A percentile compares a stretch with the other conserved stretches of the same genome.
Evolutionary conservation across 2,797 vertebrate genomes (phyloP).

Genomic region (Columba guinea): DNA sequence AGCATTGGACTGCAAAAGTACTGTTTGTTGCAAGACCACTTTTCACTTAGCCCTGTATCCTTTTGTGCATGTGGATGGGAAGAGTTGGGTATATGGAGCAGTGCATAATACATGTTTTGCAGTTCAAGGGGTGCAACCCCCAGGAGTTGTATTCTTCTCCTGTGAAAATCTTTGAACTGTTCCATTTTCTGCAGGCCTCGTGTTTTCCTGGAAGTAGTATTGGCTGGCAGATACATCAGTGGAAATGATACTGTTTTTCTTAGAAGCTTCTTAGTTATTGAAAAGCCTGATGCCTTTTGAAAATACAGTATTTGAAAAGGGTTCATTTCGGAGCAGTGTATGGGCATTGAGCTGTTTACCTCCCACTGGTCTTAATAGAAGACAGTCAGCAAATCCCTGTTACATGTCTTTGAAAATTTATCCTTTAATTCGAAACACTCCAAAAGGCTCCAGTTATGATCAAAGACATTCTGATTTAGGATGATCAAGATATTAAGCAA

Average conservation of each 20-base stretch:
- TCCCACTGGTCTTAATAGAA: conserved; percentile 24
- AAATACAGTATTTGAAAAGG: not conserved
- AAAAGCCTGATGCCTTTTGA: not conserved
- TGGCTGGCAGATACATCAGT: not conserved
- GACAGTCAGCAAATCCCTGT: conserved; percentile 18
- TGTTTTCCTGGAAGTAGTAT: not conserved
- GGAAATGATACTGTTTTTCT: not conserved
- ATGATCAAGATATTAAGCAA: conserved; percentile 38
- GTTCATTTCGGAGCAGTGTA: not conserved
- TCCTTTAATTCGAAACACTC: not conserved
- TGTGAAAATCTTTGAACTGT: not conserved
- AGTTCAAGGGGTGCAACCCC: not conserved
- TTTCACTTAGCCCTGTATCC: not conserved
- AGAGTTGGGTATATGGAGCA: fast-evolving
- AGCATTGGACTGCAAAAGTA: not conserved
- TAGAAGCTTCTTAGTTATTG: conserved; percentile 6
- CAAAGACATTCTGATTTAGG: conserved; percentile 31
- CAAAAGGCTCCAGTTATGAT: not conserved
- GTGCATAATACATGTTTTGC: not conserved
- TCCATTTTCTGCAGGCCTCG: not conserved
- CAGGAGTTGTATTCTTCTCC: not conserved
- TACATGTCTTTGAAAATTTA: conserved; percentile 20
- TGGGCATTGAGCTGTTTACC: conserved; percentile 15
- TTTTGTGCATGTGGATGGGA: not conserved
- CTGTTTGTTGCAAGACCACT: not conserved